Evolutionary conservation across 2,888 invertebrate species (phyloP).

Genomic region (Oeneis ivallda): DNA sequence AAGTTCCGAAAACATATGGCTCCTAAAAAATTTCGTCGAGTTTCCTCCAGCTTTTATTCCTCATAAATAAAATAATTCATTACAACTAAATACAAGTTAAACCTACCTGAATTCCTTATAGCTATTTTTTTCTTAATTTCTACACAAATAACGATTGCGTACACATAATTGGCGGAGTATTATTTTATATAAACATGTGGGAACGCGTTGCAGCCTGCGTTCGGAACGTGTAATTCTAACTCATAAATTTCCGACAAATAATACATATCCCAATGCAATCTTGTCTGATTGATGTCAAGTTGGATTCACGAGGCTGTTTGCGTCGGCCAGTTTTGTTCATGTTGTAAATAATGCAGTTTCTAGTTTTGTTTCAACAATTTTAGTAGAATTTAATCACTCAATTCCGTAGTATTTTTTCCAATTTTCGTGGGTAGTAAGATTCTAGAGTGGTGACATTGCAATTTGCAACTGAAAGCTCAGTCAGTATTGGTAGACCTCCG

Average conservation of each 20-base stretch:
- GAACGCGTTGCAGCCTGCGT: conserved; percentile 42
- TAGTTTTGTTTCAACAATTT: neutral
- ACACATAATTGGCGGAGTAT: conserved; percentile 40
- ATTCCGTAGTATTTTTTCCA: neutral
- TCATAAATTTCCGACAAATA: conserved; percentile 65
- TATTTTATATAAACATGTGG: conserved; percentile 42
- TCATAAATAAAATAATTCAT: too few relatives aligned
- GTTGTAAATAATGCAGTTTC: conserved; percentile 1
- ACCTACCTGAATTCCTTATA: neutral
- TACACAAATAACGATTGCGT: conserved; percentile 33
- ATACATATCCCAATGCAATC: conserved; percentile 57
- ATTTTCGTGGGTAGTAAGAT: too few relatives aligned
- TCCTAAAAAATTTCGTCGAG: too few relatives aligned
- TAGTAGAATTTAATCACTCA: neutral
- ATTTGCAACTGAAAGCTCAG: too few relatives aligned
- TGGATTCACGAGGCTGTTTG: conserved; percentile 31
- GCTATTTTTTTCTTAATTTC: conserved; percentile 30
- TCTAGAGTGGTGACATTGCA: too few relatives aligned
- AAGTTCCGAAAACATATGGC: too few relatives aligned
- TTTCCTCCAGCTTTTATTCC: too few relatives aligned
- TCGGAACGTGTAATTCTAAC: conserved; percentile 58
- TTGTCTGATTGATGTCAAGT: conserved; percentile 55
- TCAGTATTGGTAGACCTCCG: too few relatives aligned
- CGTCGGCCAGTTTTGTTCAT: conserved; percentile 23
- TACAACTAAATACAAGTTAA: neutral